A percentile compares a stretch with the other conserved stretches of the same genome.
Conservation (phyloP, 2,113 vertebrate genomes). For the Bufo bufo region DNA sequence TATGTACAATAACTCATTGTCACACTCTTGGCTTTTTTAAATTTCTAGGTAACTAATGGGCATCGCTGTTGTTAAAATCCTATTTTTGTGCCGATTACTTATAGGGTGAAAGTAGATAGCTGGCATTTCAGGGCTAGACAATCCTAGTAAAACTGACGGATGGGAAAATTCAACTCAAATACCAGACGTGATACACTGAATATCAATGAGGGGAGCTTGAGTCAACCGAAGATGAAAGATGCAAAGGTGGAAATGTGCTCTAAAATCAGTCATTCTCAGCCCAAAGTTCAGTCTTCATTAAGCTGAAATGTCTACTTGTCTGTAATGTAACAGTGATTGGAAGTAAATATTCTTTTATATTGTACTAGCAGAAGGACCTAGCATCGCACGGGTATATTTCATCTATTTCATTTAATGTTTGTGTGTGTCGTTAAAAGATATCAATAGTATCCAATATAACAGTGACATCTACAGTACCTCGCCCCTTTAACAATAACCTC, state of each 20-base stretch:
- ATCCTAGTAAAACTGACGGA: conserved; percentile 58
- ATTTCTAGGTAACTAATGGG: conserved; percentile 52
- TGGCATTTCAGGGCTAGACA: conserved; percentile 56
- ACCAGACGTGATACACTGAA: conserved; percentile 44
- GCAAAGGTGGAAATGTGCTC: conserved; percentile 31
- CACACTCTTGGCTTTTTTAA: not conserved
- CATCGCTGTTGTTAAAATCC: conserved; percentile 50
- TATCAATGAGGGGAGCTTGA: conserved; percentile 41
- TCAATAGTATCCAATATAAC: too few species aligned
- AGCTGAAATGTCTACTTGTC: not conserved
- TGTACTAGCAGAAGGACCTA: not conserved
- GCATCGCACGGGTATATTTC: too few species aligned
- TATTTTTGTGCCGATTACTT: conserved; percentile 55
- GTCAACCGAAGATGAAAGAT: conserved; percentile 45
- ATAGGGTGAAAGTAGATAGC: conserved; percentile 48
- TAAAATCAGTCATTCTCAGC: conserved; percentile 4
- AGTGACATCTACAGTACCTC: too few species aligned
- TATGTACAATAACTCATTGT: conserved; percentile 30
- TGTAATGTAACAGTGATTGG: not conserved
- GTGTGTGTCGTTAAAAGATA: too few species aligned
- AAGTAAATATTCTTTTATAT: not conserved
- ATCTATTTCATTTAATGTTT: too few species aligned
- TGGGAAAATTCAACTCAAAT: conserved; percentile 58
- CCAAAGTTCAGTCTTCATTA: conserved; percentile 12
- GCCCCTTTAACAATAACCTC: too few species aligned